Percentiles rank a stretch among this genome's conserved stretches.
phyloP scores from a whole-genome alignment of 2,113 vertebrate genomes.

The Platysternon megacephalum region DNA sequence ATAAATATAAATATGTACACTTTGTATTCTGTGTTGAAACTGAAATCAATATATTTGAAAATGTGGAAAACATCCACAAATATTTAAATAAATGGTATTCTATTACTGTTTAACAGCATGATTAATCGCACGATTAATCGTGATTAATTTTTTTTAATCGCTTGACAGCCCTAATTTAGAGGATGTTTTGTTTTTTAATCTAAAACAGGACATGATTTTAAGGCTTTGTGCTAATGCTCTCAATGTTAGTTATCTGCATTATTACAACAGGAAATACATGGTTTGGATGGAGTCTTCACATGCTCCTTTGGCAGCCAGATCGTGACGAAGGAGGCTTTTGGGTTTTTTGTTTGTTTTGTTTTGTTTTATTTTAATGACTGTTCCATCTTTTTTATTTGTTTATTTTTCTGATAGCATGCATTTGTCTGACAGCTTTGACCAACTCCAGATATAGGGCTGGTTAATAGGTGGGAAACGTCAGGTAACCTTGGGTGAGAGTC shows the following conservation, averaged over 20 bases:
- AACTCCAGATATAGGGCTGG: background rate
- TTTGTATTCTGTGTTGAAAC: too few species aligned
- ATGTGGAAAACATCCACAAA: too few species aligned
- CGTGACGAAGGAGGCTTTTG: too few species aligned
- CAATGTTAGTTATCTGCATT: background rate
- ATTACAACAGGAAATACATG: background rate
- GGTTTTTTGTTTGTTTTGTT: background rate
- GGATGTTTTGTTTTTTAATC: background rate
- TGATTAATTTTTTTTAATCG: too few species aligned
- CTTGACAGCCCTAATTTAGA: background rate
- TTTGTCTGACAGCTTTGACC: accelerated
- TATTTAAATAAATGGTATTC: too few species aligned
- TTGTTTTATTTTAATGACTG: background rate
- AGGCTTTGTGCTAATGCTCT: background rate
- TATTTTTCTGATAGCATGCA: background rate
- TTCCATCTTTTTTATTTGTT: background rate
- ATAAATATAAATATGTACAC: too few species aligned
- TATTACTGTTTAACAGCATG: too few species aligned
- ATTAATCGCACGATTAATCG: too few species aligned
- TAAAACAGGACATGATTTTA: background rate
- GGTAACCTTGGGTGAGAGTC: background rate
- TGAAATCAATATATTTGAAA: too few species aligned
- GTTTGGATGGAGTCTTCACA: background rate
- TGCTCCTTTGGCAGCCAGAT: background rate
- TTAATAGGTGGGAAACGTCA: background rate